phyloP scores from a whole-genome alignment of 1,140 invertebrate genomes.

The Mylabris phalerata region DNA sequence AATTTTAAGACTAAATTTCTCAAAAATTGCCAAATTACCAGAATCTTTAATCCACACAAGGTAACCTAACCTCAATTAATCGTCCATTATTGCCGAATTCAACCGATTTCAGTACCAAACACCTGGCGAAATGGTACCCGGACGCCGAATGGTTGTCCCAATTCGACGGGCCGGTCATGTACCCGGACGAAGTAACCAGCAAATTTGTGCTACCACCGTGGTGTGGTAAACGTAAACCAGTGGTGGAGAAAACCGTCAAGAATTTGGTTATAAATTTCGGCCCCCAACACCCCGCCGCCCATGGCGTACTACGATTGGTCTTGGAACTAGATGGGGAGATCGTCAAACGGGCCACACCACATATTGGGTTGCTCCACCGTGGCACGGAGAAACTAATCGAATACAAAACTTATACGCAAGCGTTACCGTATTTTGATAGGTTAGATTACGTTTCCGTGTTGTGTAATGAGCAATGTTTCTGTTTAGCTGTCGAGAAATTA shows the following conservation, averaged over 20 bases:
- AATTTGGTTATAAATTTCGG: constrained; percentile 94
- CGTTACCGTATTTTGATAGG: constrained; percentile 95
- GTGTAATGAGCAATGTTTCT: constrained; percentile 97
- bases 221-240: constrained; percentile 50
- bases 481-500: constrained; percentile 92
- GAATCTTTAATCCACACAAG: too few relatives aligned
- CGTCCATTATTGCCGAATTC: too few relatives aligned
- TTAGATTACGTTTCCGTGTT: constrained; percentile 99
- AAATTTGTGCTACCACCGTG: constrained; percentile 56
- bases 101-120: too few relatives aligned
- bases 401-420: constrained; percentile 97
- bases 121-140: constrained; percentile 56
- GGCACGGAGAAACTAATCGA: constrained; percentile 98
- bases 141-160: constrained; percentile 66
- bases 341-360: constrained; percentile 83
- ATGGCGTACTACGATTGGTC: constrained; percentile 91
- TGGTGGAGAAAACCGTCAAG: constrained; percentile 62
- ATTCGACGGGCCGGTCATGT: constrained; percentile 64
- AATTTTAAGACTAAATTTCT: too few relatives aligned
- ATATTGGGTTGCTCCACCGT: constrained; percentile 93
- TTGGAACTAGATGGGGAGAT: constrained; percentile 94
- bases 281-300: constrained; percentile 97
- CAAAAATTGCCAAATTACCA: too few relatives aligned
- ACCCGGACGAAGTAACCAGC: constrained; percentile 54
- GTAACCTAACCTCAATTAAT: too few relatives aligned